Conservation (phyloP, 2,888 invertebrate genomes). For the Ennomos erosarius region DNA sequence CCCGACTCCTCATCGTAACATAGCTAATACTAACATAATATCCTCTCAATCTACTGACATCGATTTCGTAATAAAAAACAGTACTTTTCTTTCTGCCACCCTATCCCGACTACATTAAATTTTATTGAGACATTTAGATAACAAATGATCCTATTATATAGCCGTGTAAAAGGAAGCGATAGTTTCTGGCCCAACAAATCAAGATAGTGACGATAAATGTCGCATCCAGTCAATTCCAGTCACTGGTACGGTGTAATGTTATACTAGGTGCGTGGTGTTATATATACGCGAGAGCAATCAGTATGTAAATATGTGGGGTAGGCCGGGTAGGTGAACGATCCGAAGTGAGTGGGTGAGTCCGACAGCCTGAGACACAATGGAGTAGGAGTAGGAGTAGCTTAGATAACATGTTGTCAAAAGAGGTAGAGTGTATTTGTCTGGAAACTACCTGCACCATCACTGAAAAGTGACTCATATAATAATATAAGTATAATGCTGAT, state of each 20-base stretch:
- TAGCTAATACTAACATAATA: no score
- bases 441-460: no score
- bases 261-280: constrained; percentile 66
- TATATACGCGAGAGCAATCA: constrained; percentile 77
- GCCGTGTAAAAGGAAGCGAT: constrained; percentile 58
- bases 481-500: no score
- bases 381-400: constrained; percentile 17
- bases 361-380: constrained; percentile 30
- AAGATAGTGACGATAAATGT: constrained; percentile 75
- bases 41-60: constrained; percentile 20
- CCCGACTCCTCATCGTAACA: no score
- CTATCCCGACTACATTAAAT: constrained; percentile 49
- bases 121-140: constrained; percentile 66
- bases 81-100: constrained; percentile 30
- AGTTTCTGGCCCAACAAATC: constrained; percentile 66
- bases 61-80: constrained; percentile 36
- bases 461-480: no score
- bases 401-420: constrained; percentile 5
- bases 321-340: constrained; percentile 70
- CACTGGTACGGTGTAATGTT: constrained; percentile 65
- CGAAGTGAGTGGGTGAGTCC: constrained; percentile 73
- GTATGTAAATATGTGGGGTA: constrained; percentile 81
- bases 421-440: not conserved
- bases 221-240: constrained; percentile 68
- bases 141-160: constrained; percentile 61